Percentiles rank a stretch among this genome's conserved stretches.
Evolutionary conservation across 2,888 invertebrate genomes (phyloP).

Genomic region (Pharmacophagus antenor): DNA sequence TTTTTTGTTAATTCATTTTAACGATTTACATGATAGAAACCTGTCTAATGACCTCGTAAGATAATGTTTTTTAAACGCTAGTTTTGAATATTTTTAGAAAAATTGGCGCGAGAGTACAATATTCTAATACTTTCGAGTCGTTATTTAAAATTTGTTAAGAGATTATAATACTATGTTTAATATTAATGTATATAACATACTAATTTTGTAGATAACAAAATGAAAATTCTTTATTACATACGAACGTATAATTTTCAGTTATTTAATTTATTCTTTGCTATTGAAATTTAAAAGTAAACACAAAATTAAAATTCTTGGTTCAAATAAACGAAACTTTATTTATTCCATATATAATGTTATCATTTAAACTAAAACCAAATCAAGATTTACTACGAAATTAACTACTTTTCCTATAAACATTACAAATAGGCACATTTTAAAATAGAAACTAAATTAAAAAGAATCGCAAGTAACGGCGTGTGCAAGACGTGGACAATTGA

Average conservation of each 20-base stretch:
- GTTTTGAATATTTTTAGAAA: background rate
- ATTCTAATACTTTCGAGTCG: background rate
- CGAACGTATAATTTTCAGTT: too few species aligned
- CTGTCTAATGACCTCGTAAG: slow-evolving; percentile 47
- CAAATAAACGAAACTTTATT: too few species aligned
- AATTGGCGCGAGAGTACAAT: background rate
- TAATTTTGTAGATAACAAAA: too few species aligned
- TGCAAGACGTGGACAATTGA: slow-evolving; percentile 55
- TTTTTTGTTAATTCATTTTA: slow-evolving; percentile 52
- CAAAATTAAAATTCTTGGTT: too few species aligned
- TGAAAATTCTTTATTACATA: too few species aligned
- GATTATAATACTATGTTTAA: background rate
- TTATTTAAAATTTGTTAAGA: background rate
- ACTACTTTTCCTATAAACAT: background rate
- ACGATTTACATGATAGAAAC: slow-evolving; percentile 55
- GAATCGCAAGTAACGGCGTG: slow-evolving; percentile 58
- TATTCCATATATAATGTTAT: too few species aligned
- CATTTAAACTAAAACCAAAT: slow-evolving; percentile 18
- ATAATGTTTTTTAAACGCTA: slow-evolving; percentile 13
- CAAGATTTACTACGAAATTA: slow-evolving; percentile 14
- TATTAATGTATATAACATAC: too few species aligned
- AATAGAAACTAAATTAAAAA: slow-evolving; percentile 42
- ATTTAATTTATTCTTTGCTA: too few species aligned
- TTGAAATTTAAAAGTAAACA: too few species aligned
- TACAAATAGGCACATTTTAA: slow-evolving; percentile 25